Conservation (phyloP, 2,113 vertebrate species). For the Chaetodon trifascialis region DNA sequence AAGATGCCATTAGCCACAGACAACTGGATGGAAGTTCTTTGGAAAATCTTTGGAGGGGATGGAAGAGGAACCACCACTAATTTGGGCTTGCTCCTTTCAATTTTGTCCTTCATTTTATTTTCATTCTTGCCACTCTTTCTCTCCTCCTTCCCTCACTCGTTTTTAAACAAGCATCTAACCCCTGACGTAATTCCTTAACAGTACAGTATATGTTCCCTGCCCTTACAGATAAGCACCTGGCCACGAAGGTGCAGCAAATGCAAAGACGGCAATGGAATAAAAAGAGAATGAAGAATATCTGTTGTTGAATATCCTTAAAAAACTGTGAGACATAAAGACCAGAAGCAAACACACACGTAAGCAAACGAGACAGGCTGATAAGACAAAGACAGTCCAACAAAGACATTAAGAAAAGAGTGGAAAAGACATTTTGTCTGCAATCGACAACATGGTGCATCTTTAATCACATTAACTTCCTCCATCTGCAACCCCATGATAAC, state of each 20-base stretch:
- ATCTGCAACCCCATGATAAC: slow-evolving; percentile 81
- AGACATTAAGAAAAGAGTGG: slow-evolving; percentile 36
- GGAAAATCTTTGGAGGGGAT: not conserved
- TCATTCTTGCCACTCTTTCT: not conserved
- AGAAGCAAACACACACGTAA: not conserved
- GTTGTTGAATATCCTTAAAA: slow-evolving; percentile 2
- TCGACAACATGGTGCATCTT: slow-evolving; percentile 73
- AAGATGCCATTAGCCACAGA: slow-evolving; percentile 5
- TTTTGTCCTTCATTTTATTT: not conserved
- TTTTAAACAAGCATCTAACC: not conserved
- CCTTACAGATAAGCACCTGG: not conserved
- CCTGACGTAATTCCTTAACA: not conserved
- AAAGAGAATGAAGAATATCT: not conserved
- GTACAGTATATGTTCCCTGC: not conserved
- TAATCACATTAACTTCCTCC: slow-evolving; percentile 82
- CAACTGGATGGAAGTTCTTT: not conserved
- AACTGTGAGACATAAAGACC: not conserved
- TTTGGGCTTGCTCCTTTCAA: not conserved
- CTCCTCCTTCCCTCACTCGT: not conserved
- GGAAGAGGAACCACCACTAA: not conserved
- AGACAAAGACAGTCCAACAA: slow-evolving; percentile 31
- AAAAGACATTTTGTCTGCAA: slow-evolving; percentile 51
- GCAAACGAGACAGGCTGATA: not conserved
- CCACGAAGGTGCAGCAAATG: not conserved
- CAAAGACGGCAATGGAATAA: not conserved